These are phyloP conservation scores for Sinocyclocheilus anophthalmus DNA, from an alignment of 2,113 vertebrate species.

Conservation along the genomic window DNA sequence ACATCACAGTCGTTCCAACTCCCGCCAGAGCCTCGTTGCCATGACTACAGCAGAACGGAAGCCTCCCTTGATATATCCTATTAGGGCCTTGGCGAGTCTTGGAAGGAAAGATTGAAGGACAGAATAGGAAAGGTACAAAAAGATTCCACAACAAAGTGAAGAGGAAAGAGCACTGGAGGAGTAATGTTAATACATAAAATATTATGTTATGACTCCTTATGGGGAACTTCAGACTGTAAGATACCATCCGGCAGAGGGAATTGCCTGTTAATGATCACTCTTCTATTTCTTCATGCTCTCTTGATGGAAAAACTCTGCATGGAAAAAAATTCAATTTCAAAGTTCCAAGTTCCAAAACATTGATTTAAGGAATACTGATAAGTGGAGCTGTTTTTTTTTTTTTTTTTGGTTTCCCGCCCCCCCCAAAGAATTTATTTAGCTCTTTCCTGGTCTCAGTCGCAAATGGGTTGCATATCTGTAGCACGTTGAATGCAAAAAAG, in stretches of 20 bases:
- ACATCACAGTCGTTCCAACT: constrained; percentile 75
- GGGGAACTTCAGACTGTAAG: neutral
- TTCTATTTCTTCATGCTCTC: neutral
- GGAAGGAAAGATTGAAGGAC: constrained; percentile 36
- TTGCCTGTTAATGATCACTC: neutral
- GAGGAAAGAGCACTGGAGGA: neutral
- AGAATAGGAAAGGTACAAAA: constrained; percentile 42
- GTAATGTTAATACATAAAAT: neutral
- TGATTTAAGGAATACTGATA: neutral
- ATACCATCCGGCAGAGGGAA: neutral
- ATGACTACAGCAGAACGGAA: constrained; percentile 75
- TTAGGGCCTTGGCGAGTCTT: constrained; percentile 64
- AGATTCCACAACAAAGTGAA: constrained; percentile 37
- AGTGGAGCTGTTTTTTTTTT: neutral
- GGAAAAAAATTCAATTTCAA: neutral
- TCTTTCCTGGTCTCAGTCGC: neutral
- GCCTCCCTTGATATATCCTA: constrained; percentile 78
- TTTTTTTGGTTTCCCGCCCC: too few species aligned
- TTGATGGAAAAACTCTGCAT: neutral
- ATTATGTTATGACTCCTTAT: neutral
- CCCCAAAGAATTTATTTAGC: neutral
- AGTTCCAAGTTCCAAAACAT: neutral
- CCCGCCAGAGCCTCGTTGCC: constrained; percentile 77
- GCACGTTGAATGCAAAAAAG: neutral
- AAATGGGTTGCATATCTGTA: neutral